phyloP scores from a whole-genome alignment of 2,888 invertebrate genomes.

The Melitaea athalia region DNA sequence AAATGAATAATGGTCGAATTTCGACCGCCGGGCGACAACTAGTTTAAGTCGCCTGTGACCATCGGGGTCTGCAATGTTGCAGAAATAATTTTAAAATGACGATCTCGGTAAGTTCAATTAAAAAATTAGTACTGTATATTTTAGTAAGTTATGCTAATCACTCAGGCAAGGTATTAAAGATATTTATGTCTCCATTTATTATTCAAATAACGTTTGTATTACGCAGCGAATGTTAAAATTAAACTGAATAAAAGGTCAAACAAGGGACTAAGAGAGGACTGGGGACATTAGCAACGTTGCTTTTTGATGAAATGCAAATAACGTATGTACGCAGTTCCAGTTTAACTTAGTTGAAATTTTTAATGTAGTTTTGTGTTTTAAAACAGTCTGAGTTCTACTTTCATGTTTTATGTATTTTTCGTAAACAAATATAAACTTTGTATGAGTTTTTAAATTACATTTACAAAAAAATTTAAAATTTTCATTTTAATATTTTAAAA shows the following conservation, averaged over 20 bases:
- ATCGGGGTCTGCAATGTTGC: too few relatives aligned
- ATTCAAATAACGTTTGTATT: neutral
- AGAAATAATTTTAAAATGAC: too few relatives aligned
- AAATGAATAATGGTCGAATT: too few relatives aligned
- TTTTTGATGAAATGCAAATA: neutral
- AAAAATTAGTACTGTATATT: neutral
- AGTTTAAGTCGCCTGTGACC: too few relatives aligned
- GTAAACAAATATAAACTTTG: too few relatives aligned
- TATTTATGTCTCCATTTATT: neutral
- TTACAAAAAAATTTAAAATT: too few relatives aligned
- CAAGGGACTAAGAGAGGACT: neutral
- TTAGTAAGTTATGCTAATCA: neutral
- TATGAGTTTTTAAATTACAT: too few relatives aligned
- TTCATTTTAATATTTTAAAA: too few relatives aligned
- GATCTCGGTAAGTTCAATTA: too few relatives aligned
- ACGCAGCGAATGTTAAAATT: neutral
- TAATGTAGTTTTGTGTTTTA: neutral
- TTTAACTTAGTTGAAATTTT: neutral
- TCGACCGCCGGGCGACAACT: too few relatives aligned
- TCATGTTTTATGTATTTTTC: too few relatives aligned
- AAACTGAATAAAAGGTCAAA: neutral
- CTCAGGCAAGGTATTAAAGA: neutral
- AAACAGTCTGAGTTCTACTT: neutral
- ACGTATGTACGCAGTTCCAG: neutral
- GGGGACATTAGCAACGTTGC: neutral